Evolutionary conservation across 2,797 vertebrate species (phyloP).

Genomic region (Cryptoprocta ferox): DNA sequence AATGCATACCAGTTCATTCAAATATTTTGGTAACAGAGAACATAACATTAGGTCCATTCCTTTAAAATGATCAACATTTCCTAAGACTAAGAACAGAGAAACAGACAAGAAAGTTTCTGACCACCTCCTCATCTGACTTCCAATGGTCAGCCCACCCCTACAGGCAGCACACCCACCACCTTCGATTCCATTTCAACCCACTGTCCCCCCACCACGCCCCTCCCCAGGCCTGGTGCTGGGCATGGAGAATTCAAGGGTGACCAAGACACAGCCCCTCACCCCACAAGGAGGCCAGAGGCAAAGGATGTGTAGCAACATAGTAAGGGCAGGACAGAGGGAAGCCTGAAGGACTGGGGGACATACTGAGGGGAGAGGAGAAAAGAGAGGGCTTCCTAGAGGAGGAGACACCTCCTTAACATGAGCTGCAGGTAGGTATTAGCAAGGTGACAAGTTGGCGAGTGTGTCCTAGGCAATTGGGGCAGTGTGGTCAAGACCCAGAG

Average conservation of each 20-base stretch:
- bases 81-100: background rate
- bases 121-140: background rate
- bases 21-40: background rate
- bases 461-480: background rate
- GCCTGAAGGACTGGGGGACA: background rate
- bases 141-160: background rate
- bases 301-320: background rate
- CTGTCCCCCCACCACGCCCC: background rate
- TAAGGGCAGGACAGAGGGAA: background rate
- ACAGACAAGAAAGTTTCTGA: background rate
- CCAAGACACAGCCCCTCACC: background rate
- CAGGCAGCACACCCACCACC: background rate
- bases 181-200: background rate
- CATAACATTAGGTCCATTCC: background rate
- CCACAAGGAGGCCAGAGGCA: background rate
- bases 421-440: background rate
- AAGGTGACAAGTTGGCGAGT: background rate
- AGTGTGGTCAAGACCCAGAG: background rate
- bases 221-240: background rate
- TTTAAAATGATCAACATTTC: background rate
- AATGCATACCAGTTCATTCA: background rate
- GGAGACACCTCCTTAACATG: background rate
- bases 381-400: background rate
- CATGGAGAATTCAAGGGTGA: background rate
- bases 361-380: background rate